Evolutionary conservation across 2,113 vertebrate species (phyloP), one percentile per base, ranked within the genome.

Genomic region (Platanista minor): DNA sequence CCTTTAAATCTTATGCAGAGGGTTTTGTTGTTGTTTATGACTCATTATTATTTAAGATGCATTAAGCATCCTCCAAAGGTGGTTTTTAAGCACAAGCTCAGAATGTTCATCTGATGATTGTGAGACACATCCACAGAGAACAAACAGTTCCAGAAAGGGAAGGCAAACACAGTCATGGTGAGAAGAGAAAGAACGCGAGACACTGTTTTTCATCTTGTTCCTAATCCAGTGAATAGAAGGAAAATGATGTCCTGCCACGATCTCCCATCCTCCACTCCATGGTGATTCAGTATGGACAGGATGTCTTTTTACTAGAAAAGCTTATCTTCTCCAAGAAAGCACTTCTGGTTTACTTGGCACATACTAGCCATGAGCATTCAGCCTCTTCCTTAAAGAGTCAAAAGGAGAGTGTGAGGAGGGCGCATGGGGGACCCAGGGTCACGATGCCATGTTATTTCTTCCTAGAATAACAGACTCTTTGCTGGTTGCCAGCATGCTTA

Each of bases 341-440:
- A 67, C 27, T 71, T 94, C 75, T 96, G 87, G 61, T 82, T 61
- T 69, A 72, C 59, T 84, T 95, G 87, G 66, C 84, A 92, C 67
- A 17, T 10, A 3, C 52, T 52, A 66, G 18, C 80, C 49, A 2
- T 8, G 23, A 90, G 23, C 67, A 36, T 72, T 88, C 74, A 66
- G 67, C 5, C 62, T 96, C 86, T 97, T 90, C 89, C 95, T 97
- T 81, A 82, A 96, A 82, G 59, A 95, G 90, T 92, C 96, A 93
- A 89, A 91, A 87, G 75, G 78, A 80, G 72, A 97, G 36, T n/a
- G 27, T 59, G 66, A 62, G 43, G 72, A 96, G 91, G 83, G 89
- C 27, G 87, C 83, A 88, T 27, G 52, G 54, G n/a, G 31, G 52
- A 80, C 20, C 14, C 36, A 20, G 75, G 64, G 93, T 97, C 96